Evolutionary conservation across 1,140 invertebrate species (phyloP), one percentile per base, ranked within the genome.

Genomic region (Drosophila teissieri): DNA sequence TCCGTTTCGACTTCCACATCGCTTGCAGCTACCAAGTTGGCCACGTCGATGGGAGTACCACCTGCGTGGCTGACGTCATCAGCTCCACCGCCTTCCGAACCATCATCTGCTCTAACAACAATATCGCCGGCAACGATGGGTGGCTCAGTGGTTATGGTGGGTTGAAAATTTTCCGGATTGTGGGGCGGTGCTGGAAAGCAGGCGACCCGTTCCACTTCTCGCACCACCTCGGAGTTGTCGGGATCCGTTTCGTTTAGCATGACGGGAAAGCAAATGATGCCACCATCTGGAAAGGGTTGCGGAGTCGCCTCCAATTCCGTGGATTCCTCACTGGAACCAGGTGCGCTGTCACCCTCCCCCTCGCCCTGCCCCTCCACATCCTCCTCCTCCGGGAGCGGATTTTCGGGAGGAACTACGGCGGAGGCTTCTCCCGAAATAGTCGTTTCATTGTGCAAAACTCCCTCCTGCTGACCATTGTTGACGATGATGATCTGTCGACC

Each of bases 111-210:
- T 15, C 63, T 54, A 45, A 53, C 75, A 51, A 72, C 74, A 76
- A 91, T 91, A 79, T 91, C 90, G 56, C 90, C 90, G 19, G 90
- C 90, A 62, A 91, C 86, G 61, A 90, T 75, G 61, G 80, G 85
- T 36, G 80, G 85, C 34, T 85, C 89, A 7, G 78, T 76, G 31
- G 78, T 77, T 24, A 62, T 64, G 36, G 63, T 72, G 40, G 37
- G 48, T n/a, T 73, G 52, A 11, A 24, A 48, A 4, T 48, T 22
- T 10, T 49, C 45, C 17, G 58, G 40, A 37, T 69, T 45, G 10
- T 56, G 51, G 1, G 76, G 53, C 4, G 89, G 78, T 1, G 81
- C 85, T 6, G 91, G 91, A n/a, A 89, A 89, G 45, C 91, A 92
- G 36, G 80, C 80, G 17, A 91, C 77, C 44, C 82, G 78, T 36